These are phyloP conservation scores for Cheiracanthium punctorium DNA, from an alignment of 2,888 invertebrate genomes.

Conservation along the genomic window DNA sequence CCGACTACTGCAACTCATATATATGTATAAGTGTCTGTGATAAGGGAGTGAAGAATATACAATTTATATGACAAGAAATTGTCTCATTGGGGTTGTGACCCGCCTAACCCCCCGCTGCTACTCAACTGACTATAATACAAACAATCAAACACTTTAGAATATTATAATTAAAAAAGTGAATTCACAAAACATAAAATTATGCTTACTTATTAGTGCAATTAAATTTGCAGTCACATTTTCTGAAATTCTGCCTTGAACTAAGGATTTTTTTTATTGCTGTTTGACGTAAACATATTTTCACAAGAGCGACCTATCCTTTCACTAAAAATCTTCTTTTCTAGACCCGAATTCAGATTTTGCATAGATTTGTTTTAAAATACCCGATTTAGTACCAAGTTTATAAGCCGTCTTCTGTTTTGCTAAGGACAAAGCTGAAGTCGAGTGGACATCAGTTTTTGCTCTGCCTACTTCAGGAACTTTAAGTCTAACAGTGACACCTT, in stretches of 20 bases:
- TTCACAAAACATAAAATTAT: background rate
- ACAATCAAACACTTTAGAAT: background rate
- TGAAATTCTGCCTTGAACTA: slow-evolving; percentile 32
- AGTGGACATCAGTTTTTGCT: background rate
- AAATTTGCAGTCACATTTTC: slow-evolving; percentile 34
- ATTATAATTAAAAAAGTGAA: background rate
- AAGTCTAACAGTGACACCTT: background rate
- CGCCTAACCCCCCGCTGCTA: no score
- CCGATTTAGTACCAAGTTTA: background rate
- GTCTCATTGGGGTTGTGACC: no score
- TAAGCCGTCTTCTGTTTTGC: background rate
- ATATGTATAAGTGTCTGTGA: no score
- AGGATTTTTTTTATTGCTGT: background rate
- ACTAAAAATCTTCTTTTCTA: no score
- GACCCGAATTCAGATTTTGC: background rate
- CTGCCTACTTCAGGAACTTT: background rate
- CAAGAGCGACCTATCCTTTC: no score
- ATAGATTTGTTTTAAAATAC: background rate
- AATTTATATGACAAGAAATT: no score
- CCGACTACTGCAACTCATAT: no score
- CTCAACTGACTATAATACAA: background rate
- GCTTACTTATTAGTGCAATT: slow-evolving; percentile 19
- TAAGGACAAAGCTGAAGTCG: no score
- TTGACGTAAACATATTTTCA: background rate
- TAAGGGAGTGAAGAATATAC: no score